A percentile compares a stretch with the other conserved stretches of the same genome.
These are phyloP conservation scores for Empis livida DNA, from an alignment of 2,888 invertebrate species.

Conservation along the genomic window DNA sequence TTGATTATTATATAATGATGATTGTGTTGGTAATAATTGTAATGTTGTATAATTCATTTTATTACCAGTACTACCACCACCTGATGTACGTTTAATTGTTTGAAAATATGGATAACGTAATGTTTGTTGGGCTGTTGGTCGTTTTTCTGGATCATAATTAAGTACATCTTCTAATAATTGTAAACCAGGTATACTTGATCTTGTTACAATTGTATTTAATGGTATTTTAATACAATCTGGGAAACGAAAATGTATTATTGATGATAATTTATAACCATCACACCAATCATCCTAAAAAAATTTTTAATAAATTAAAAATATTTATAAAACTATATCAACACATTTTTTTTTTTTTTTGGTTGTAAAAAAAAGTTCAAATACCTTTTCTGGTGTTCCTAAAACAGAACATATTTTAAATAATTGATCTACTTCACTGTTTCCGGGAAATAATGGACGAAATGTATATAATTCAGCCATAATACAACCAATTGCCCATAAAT, in stretches of 20 bases:
- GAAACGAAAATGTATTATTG: slow-evolving; percentile 91
- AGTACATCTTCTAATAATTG: slow-evolving; percentile 75
- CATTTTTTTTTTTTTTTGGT: too few species aligned
- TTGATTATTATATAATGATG: neutral
- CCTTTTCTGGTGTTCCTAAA: slow-evolving; percentile 82
- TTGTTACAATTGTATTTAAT: slow-evolving; percentile 64
- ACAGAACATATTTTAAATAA: slow-evolving; percentile 89
- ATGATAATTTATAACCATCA: slow-evolving; percentile 86
- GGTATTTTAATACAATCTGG: slow-evolving; percentile 77
- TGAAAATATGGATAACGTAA: slow-evolving; percentile 50
- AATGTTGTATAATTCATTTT: neutral
- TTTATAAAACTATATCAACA: neutral
- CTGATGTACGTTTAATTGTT: slow-evolving; percentile 30
- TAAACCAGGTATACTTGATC: slow-evolving; percentile 71
- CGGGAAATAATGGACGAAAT: slow-evolving; percentile 87
- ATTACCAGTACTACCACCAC: slow-evolving; percentile 14
- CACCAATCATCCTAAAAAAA: slow-evolving; percentile 72
- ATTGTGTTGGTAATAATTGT: slow-evolving; percentile 5
- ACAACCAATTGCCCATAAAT: slow-evolving; percentile 96
- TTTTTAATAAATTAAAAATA: neutral
- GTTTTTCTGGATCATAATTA: slow-evolving; percentile 81
- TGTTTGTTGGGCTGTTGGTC: slow-evolving; percentile 83
- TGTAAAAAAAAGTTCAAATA: too few species aligned
- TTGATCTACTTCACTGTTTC: slow-evolving; percentile 93
- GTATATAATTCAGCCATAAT: slow-evolving; percentile 97